Evolutionary conservation across 2,797 vertebrate genomes (phyloP), one percentile per base, ranked within the genome.

Genomic region (Staurois parvus): DNA sequence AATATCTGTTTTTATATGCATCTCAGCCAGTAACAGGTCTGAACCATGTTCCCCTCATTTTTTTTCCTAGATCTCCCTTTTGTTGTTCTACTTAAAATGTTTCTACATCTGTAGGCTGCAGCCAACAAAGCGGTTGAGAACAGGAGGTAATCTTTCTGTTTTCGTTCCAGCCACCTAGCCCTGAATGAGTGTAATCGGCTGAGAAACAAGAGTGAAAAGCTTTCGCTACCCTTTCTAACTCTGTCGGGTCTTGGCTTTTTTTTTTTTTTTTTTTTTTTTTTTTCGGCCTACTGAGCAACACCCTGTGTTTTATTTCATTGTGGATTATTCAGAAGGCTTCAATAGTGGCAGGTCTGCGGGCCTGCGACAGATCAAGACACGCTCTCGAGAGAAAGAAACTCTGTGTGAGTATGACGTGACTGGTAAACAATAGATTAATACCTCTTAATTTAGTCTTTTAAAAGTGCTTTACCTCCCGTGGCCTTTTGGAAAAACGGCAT

Each of bases 181-280:
- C 93, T 95, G 94, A 97, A 96, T 96, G 95, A 96, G 95, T 95
- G 96, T 96, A 97, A 97, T 97, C 95, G 95, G 95, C 95, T 96
- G 95, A 95, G 95, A 96, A 96, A 95, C 92, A 89, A 91, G 67
- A 90, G 93, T 94, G 92, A 94, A 92, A 92, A 93, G 91, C 81
- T 90, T 89, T 90, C 88, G 85, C 89, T 90, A 85, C 89, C 89
- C 89, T 88, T 88, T 93, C 94, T 94, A 94, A 95, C 92, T 93
- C 93, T 94, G 69, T 84, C 26, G 85, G 15, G 9, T 70, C 45
- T 88, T 62, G 87, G 88, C 88, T 91, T 86, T 90, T 87, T 88
- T 87, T 37, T n/a, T 37, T 37, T 8, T 37, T 37, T 32, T 32
- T 8, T 37, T 37, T 32, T 32, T 89, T 87, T 86, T 85, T 89